phyloP scores from a whole-genome alignment of 1,140 invertebrate genomes.

The Drosophila biarmipes region DNA sequence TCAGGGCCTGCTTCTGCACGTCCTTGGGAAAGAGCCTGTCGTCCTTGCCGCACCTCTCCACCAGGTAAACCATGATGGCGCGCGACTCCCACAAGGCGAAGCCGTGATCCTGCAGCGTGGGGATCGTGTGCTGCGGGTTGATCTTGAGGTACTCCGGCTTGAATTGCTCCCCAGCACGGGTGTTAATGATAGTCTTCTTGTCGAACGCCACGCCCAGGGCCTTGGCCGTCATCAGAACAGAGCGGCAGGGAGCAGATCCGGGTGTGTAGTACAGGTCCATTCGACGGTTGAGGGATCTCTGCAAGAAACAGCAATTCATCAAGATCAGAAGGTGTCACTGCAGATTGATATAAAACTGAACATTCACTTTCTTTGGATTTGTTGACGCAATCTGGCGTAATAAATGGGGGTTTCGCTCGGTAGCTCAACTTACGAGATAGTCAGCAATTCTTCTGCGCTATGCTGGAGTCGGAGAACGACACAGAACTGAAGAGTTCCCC shows the following conservation, averaged over 20 bases:
- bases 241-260: constrained; percentile 88
- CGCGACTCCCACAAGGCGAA: constrained; percentile 70
- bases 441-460: constrained; percentile 9
- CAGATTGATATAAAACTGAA: constrained; percentile 5
- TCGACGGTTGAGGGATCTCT: constrained; percentile 1
- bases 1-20: constrained; percentile 87
- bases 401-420: background rate
- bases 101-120: constrained; percentile 66
- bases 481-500: constrained; percentile 38
- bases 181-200: constrained; percentile 85
- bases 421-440: constrained; percentile 15
- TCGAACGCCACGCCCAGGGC: constrained; percentile 85
- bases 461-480: constrained; percentile 11
- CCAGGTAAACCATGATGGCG: constrained; percentile 86
- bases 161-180: constrained; percentile 87
- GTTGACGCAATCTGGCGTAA: constrained; percentile 37
- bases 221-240: constrained; percentile 84
- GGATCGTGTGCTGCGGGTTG: constrained; percentile 84
- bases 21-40: constrained; percentile 89
- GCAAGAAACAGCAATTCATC: constrained; percentile 13
- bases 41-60: constrained; percentile 86
- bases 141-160: constrained; percentile 87
- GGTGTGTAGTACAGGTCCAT: constrained; percentile 88
- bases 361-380: constrained; percentile 46
- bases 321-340: constrained; percentile 24